Conservation (phyloP, 2,797 vertebrate genomes). For the Danio aesculapii region DNA sequence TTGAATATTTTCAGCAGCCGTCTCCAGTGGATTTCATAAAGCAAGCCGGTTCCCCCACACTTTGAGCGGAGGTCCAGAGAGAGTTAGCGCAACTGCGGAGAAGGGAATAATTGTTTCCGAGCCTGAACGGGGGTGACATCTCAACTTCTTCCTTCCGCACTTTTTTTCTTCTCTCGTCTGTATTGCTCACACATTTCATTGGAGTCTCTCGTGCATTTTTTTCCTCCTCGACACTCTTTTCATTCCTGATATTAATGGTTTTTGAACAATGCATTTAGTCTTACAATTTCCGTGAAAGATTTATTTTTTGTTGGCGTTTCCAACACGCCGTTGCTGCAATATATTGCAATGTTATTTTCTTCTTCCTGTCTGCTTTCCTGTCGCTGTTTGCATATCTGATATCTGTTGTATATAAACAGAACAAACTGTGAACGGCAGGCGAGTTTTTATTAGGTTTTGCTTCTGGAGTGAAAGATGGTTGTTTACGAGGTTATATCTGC, state of each 20-base stretch:
- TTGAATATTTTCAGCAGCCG: constrained; percentile 57
- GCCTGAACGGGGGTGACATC: constrained; percentile 37
- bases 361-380: constrained; percentile 27
- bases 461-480: constrained; percentile 39
- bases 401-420: constrained; percentile 28
- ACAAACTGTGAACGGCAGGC: constrained; percentile 36
- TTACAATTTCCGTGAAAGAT: background rate
- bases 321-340: background rate
- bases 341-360: constrained; percentile 24
- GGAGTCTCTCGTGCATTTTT: constrained; percentile 31
- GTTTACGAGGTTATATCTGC: constrained; percentile 35
- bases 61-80: constrained; percentile 53
- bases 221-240: background rate
- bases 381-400: constrained; percentile 37
- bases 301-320: background rate
- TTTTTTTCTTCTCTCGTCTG: constrained; percentile 22
- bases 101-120: constrained; percentile 59
- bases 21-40: constrained; percentile 55
- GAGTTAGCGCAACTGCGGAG: constrained; percentile 38
- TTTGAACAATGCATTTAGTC: constrained; percentile 21
- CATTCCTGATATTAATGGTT: constrained; percentile 22
- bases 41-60: constrained; percentile 47
- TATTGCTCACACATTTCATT: background rate
- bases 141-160: constrained; percentile 16
- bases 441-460: constrained; percentile 39